These are phyloP conservation scores for Eumeta japonica DNA, from an alignment of 1,140 invertebrate species.

Conservation along the genomic window DNA sequence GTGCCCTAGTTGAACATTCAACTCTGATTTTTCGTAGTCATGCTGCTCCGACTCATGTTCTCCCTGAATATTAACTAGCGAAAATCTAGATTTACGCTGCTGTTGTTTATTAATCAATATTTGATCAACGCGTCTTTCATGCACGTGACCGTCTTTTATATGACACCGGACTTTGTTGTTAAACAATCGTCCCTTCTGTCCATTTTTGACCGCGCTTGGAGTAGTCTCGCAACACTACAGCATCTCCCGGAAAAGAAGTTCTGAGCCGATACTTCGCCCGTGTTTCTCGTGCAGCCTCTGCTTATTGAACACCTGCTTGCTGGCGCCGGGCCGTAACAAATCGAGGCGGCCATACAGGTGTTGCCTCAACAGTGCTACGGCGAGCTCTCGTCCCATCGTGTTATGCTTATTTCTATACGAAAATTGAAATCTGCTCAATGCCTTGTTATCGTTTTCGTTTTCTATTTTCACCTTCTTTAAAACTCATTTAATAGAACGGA, in stretches of 20 bases:
- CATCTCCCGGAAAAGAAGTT: background rate
- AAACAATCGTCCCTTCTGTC: background rate
- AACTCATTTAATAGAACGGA: conserved; percentile 9
- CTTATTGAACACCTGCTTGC: background rate
- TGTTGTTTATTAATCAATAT: no score
- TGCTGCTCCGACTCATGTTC: no score
- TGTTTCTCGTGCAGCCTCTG: background rate
- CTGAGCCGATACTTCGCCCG: background rate
- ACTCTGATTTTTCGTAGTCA: no score
- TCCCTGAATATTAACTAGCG: no score
- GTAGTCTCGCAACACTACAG: background rate
- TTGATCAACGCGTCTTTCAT: conserved; percentile 4
- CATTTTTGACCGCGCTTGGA: background rate
- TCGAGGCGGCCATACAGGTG: conserved; percentile 5
- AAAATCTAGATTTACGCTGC: no score
- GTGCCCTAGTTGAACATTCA: no score
- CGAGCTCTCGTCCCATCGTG: conserved; percentile 9
- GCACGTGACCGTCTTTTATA: conserved; percentile 3
- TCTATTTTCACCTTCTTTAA: conserved; percentile 13
- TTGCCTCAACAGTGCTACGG: conserved; percentile 3
- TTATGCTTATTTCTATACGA: conserved; percentile 10
- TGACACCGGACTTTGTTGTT: conserved; percentile 1
- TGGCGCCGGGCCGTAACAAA: conserved; percentile 3
- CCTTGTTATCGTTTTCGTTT: conserved; percentile 5
- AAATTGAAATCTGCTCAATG: conserved; percentile 11